Conservation (phyloP, 2,113 vertebrate species). For the Abramis brama region DNA sequence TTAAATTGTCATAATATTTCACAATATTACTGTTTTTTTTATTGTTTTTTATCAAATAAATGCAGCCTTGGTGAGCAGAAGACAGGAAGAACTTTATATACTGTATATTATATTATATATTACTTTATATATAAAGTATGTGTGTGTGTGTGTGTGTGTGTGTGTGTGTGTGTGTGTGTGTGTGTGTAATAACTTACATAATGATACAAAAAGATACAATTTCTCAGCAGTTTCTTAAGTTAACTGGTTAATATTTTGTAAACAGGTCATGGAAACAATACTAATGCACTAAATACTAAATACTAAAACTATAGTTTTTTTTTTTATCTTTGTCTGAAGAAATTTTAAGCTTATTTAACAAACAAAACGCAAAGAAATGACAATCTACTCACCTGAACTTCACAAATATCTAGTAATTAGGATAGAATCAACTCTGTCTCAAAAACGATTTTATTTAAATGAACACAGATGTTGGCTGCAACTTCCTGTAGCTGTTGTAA, state of each 20-base stretch:
- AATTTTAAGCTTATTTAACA: not conserved
- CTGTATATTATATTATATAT: too few species aligned
- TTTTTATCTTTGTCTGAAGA: not conserved
- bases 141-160: too few species aligned
- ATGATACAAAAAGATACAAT: too few species aligned
- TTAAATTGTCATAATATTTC: too few species aligned
- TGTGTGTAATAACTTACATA: too few species aligned
- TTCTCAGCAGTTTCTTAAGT: not conserved
- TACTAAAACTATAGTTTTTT: not conserved
- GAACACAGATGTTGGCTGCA: not conserved
- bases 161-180: too few species aligned
- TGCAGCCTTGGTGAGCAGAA: too few species aligned
- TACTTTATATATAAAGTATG: too few species aligned
- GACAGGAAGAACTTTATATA: too few species aligned
- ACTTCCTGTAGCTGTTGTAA: not conserved
- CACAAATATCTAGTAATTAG: not conserved
- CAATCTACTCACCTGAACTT: not conserved
- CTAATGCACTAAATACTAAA: not conserved
- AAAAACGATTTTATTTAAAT: not conserved
- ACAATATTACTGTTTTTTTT: too few species aligned
- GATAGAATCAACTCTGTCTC: not conserved
- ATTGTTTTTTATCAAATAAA: too few species aligned
- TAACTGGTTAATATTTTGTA: not conserved
- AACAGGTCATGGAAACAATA: not conserved
- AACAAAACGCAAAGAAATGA: not conserved